Evolutionary conservation across 2,113 vertebrate genomes (phyloP).

Genomic region (Spermophilus dauricus): DNA sequence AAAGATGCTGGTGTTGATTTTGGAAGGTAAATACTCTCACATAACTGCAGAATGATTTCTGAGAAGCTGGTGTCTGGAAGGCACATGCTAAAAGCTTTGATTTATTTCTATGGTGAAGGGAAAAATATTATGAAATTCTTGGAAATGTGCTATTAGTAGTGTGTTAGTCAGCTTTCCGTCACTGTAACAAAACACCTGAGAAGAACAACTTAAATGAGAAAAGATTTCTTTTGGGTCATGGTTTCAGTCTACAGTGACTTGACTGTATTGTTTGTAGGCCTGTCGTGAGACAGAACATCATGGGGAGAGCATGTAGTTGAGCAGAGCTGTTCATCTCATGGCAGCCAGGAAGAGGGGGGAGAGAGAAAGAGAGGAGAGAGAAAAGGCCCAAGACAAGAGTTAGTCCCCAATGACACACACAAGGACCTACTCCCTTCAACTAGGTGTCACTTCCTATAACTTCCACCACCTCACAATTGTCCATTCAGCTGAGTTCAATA

Average conservation of each 20-base stretch:
- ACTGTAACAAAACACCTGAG: background rate
- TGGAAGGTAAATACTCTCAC: background rate
- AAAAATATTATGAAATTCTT: constrained; percentile 42
- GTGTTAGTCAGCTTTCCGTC: background rate
- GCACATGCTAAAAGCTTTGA: constrained; percentile 48
- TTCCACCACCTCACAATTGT: too few species aligned
- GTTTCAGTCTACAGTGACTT: background rate
- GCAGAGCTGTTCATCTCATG: background rate
- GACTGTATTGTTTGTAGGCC: background rate
- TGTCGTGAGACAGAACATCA: background rate
- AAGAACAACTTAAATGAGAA: background rate
- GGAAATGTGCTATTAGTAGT: background rate
- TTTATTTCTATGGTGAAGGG: constrained; percentile 45
- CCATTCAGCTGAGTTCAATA: too few species aligned
- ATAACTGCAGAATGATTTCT: constrained; percentile 48
- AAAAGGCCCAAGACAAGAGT: background rate
- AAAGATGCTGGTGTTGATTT: background rate
- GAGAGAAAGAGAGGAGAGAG: background rate
- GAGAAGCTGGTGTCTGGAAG: constrained; percentile 39
- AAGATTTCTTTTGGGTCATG: background rate
- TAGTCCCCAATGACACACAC: too few species aligned
- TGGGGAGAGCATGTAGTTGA: background rate
- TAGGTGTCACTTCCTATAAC: too few species aligned
- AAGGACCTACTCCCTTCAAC: too few species aligned
- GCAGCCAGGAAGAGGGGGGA: background rate